Conservation (phyloP, 2,888 invertebrate genomes). For the Macrosoma leucophasiata region DNA sequence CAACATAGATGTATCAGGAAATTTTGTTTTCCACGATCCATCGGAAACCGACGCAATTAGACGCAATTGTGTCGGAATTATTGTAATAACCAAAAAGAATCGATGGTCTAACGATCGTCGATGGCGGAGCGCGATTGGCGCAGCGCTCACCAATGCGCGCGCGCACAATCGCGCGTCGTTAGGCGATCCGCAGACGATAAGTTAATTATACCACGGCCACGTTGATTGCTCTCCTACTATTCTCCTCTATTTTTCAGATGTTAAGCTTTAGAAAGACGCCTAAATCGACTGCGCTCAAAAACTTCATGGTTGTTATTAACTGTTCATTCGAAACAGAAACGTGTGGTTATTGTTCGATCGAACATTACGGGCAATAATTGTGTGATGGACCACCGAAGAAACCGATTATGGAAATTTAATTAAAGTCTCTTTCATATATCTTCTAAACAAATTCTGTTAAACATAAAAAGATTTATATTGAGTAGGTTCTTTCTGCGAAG, state of each 20-base stretch:
- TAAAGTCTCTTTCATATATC: no score
- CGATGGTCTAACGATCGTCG: constrained; percentile 58
- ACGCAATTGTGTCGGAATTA: constrained; percentile 69
- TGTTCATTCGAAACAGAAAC: constrained; percentile 43
- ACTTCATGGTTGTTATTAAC: constrained; percentile 46
- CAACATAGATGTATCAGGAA: constrained; percentile 48
- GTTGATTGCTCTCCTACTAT: constrained; percentile 53
- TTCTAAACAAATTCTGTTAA: no score
- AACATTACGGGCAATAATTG: constrained; percentile 29
- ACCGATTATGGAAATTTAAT: constrained; percentile 47
- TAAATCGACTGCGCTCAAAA: constrained; percentile 33
- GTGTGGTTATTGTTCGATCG: constrained; percentile 34
- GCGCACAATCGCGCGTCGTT: constrained; percentile 51
- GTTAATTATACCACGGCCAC: constrained; percentile 61
- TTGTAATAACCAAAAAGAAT: constrained; percentile 74
- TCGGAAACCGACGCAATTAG: constrained; percentile 69
- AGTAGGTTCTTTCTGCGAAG: no score
- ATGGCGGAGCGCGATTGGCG: constrained; percentile 59
- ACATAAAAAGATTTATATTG: no score
- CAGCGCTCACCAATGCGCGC: constrained; percentile 62
- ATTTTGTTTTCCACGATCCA: constrained; percentile 55
- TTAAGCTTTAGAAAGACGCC: constrained; percentile 44
- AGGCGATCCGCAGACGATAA: constrained; percentile 63
- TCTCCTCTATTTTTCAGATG: constrained; percentile 56
- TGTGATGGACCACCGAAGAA: constrained; percentile 44